Evolutionary conservation across 2,797 vertebrate species (phyloP).

Genomic region (Lagodon rhomboides): DNA sequence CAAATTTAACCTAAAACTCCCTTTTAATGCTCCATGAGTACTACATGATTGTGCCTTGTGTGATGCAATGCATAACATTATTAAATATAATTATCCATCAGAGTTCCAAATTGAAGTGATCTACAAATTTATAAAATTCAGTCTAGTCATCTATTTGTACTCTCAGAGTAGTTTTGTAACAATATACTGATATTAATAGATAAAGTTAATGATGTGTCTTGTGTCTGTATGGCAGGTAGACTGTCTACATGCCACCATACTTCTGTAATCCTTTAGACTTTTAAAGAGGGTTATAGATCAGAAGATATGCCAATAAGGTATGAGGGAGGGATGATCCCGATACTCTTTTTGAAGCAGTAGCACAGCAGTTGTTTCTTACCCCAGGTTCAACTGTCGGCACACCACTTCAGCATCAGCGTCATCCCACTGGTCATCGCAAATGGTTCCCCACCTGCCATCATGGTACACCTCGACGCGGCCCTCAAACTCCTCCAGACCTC

Average conservation of each 20-base stretch:
- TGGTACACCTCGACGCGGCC: conserved; percentile 82
- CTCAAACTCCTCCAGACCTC: conserved; percentile 85
- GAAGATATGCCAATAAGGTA: background rate
- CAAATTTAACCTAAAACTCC: too few relatives aligned
- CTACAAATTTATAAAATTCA: too few relatives aligned
- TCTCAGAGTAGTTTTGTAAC: background rate
- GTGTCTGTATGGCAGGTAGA: background rate
- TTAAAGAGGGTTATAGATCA: background rate
- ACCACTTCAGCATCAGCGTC: conserved; percentile 84
- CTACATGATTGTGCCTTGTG: too few relatives aligned
- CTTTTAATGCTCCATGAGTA: too few relatives aligned
- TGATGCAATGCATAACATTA: too few relatives aligned
- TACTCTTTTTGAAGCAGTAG: background rate
- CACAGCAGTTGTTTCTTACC: conserved; percentile 66
- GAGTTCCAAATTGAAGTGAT: too few relatives aligned
- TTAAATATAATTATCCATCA: too few relatives aligned
- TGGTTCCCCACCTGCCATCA: conserved; percentile 77
- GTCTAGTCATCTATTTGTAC: too few relatives aligned
- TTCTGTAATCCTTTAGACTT: background rate
- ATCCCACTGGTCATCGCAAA: conserved; percentile 85
- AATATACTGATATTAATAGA: background rate
- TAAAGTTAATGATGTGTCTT: background rate
- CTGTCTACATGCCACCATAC: background rate
- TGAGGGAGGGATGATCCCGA: background rate
- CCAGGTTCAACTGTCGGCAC: conserved; percentile 82